phyloP scores from a whole-genome alignment of 2,113 vertebrate genomes.

The Bos indicus region DNA sequence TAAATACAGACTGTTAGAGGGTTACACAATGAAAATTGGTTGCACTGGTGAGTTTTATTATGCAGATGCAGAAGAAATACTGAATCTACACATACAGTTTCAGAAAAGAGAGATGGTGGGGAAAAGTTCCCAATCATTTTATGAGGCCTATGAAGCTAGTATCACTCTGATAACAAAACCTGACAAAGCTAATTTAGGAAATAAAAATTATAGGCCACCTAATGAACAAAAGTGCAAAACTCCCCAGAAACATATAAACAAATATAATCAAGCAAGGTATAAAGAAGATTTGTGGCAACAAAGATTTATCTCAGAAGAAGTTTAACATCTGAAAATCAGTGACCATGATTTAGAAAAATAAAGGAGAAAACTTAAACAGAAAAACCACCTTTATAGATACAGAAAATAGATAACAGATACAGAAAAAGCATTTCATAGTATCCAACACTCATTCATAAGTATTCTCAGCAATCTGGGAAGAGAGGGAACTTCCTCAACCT shows the following conservation, averaged over 20 bases:
- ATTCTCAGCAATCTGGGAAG: neutral
- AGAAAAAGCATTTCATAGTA: neutral
- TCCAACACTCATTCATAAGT: neutral
- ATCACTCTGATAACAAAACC: neutral
- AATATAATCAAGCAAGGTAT: neutral
- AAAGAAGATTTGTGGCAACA: neutral
- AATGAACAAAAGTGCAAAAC: neutral
- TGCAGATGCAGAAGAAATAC: neutral
- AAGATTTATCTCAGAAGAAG: neutral
- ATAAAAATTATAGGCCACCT: neutral
- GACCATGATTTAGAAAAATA: neutral
- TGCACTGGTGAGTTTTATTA: neutral
- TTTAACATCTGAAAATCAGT: neutral
- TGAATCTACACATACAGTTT: neutral
- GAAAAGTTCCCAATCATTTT: neutral
- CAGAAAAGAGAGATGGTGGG: neutral
- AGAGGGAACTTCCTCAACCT: neutral
- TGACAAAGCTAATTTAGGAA: neutral
- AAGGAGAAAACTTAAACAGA: neutral
- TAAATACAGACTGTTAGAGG: neutral
- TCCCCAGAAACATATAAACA: neutral
- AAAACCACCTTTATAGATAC: neutral
- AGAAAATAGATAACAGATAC: neutral
- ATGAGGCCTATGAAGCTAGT: neutral
- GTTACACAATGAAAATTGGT: neutral